These are phyloP conservation scores for Sparus aurata DNA, from an alignment of 2,797 vertebrate genomes.

Conservation along the genomic window DNA sequence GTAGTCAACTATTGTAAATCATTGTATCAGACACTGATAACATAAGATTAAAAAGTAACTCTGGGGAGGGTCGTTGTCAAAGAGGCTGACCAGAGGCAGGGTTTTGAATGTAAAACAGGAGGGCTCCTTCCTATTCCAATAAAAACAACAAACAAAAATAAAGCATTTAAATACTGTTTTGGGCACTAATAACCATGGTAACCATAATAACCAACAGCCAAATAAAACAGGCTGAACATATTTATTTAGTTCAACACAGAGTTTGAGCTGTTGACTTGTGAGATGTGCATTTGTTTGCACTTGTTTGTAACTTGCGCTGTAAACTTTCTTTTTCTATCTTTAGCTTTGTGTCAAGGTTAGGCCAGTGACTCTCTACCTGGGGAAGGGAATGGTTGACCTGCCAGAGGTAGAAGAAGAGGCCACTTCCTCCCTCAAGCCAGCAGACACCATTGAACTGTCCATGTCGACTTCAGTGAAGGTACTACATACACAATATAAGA, in stretches of 20 bases:
- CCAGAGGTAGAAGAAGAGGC: slow-evolving; percentile 59
- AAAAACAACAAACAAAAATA: too few species aligned
- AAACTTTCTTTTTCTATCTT: not conserved
- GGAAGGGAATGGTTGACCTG: slow-evolving; percentile 67
- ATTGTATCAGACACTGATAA: not conserved
- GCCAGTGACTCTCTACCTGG: slow-evolving; percentile 82
- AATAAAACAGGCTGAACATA: too few species aligned
- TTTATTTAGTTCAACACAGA: too few species aligned
- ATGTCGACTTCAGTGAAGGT: slow-evolving; percentile 37
- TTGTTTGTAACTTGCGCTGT: not conserved
- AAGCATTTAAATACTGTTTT: too few species aligned
- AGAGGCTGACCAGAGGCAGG: too few species aligned
- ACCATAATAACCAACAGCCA: too few species aligned
- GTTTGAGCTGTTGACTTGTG: too few species aligned
- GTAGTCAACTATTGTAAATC: not conserved
- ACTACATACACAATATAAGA: not conserved
- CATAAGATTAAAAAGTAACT: not conserved
- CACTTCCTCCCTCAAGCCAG: slow-evolving; percentile 2
- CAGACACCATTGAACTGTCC: slow-evolving; percentile 12
- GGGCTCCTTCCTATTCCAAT: too few species aligned
- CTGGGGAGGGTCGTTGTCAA: too few species aligned
- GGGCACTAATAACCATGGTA: too few species aligned
- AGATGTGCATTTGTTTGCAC: too few species aligned
- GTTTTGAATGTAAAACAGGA: too few species aligned
- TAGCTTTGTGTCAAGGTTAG: slow-evolving; percentile 69